Percentiles rank a stretch among this genome's conserved stretches.
phyloP scores from a whole-genome alignment of 2,113 vertebrate genomes.

The Phrynocephalus versicolor region DNA sequence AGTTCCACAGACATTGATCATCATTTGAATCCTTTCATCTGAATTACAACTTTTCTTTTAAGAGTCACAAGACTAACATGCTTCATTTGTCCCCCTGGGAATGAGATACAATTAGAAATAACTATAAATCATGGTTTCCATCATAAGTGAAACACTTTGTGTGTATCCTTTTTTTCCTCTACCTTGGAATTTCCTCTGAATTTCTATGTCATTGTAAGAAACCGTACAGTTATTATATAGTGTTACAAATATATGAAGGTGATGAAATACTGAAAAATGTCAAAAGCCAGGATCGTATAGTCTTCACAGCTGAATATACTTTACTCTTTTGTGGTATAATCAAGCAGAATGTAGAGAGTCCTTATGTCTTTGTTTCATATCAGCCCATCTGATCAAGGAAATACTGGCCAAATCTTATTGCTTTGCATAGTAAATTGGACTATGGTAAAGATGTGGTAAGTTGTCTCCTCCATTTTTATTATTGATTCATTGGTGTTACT shows the following conservation, averaged over 20 bases:
- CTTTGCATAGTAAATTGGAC: no score
- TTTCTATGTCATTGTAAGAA: neutral
- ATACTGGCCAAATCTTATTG: neutral
- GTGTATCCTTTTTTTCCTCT: slow-evolving; percentile 8
- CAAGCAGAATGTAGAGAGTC: neutral
- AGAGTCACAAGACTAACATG: neutral
- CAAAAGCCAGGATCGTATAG: neutral
- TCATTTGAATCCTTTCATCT: neutral
- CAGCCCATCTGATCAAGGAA: neutral
- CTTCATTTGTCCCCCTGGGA: neutral
- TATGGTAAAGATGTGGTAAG: no score
- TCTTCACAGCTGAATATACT: neutral
- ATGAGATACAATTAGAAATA: neutral
- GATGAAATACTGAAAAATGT: neutral
- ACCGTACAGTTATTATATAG: neutral
- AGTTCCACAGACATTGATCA: no score
- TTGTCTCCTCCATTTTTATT: no score
- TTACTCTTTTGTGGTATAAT: slow-evolving; percentile 1
- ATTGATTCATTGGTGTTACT: no score
- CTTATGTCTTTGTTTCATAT: neutral
- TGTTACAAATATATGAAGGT: slow-evolving; percentile 1
- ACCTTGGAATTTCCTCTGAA: neutral
- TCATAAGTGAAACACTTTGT: slow-evolving; percentile 11
- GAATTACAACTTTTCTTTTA: neutral
- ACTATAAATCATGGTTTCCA: slow-evolving; percentile 7